A percentile compares a stretch with the other conserved stretches of the same genome.
Conservation (phyloP, 2,797 vertebrate genomes). For the Dermochelys coriacea region DNA sequence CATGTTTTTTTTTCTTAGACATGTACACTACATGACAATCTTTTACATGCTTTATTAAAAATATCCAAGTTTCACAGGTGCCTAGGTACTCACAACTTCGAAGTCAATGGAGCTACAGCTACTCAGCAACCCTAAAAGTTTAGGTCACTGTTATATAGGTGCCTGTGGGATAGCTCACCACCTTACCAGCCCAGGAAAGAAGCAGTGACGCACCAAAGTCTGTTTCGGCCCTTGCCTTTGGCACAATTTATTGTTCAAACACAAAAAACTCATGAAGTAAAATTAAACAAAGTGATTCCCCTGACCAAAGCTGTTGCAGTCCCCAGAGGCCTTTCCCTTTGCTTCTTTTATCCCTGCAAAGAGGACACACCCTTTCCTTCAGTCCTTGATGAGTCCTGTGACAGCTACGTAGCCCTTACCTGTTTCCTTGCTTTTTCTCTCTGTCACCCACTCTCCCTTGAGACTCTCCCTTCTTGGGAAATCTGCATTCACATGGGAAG, state of each 20-base stretch:
- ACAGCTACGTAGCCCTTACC: too few relatives aligned
- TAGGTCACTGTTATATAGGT: neutral
- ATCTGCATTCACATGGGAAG: neutral
- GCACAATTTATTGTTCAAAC: slow-evolving; percentile 13
- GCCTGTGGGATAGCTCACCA: neutral
- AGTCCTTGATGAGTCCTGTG: neutral
- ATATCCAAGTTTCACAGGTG: neutral
- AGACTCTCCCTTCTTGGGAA: neutral
- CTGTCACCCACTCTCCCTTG: too few relatives aligned
- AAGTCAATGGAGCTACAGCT: neutral
- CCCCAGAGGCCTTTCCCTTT: neutral
- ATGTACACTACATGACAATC: neutral
- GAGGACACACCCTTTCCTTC: neutral
- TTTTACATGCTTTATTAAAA: neutral
- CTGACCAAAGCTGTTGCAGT: neutral
- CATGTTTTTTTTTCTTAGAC: neutral
- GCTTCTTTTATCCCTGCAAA: neutral
- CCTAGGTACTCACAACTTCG: neutral
- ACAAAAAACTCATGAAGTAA: slow-evolving; percentile 22
- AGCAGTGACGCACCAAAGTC: slow-evolving; percentile 23
- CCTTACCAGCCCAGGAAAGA: neutral
- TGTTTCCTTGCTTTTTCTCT: too few relatives aligned
- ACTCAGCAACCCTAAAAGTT: neutral
- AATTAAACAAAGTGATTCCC: neutral
- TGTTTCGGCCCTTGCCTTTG: slow-evolving; percentile 23